A percentile compares a stretch with the other conserved stretches of the same genome.
Conservation (phyloP, 2,113 vertebrate genomes). For the Cryptomyrus ogoouensis region DNA sequence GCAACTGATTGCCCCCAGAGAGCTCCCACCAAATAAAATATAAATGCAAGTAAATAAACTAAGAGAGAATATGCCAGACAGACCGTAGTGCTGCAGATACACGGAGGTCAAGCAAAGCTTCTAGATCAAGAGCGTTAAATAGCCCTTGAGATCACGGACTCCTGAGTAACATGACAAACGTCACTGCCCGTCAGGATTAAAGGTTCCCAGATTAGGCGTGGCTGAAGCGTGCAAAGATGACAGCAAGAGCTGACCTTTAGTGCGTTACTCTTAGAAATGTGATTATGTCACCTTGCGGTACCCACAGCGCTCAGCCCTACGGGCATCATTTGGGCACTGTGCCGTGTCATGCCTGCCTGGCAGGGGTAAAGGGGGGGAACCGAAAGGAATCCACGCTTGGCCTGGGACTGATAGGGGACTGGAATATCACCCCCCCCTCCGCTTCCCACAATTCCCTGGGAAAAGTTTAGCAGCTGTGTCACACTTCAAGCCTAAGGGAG, state of each 20-base stretch:
- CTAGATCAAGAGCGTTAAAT: constrained; percentile 10
- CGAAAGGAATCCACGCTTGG: constrained; percentile 4
- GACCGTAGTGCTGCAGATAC: background rate
- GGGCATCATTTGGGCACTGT: background rate
- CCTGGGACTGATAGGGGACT: constrained; percentile 1
- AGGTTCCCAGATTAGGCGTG: background rate
- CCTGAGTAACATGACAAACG: constrained; percentile 10
- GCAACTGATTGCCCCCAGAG: background rate
- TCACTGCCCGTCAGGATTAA: constrained; percentile 11
- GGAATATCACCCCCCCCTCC: background rate
- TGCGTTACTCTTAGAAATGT: background rate
- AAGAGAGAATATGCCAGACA: background rate
- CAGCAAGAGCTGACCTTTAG: background rate
- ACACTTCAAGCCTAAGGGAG: background rate
- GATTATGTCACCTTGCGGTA: background rate
- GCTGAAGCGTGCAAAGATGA: constrained; percentile 18
- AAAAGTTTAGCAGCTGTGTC: background rate
- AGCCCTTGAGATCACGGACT: background rate
- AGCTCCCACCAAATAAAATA: background rate
- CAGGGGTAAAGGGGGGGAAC: background rate
- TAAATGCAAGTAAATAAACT: background rate
- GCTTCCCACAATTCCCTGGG: background rate
- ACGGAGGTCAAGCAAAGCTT: background rate
- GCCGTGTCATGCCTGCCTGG: background rate
- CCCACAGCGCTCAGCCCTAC: background rate